Base-by-base conservation (phyloP, 2,113 vertebrate species). In the Cyprinus carpio region DNA sequence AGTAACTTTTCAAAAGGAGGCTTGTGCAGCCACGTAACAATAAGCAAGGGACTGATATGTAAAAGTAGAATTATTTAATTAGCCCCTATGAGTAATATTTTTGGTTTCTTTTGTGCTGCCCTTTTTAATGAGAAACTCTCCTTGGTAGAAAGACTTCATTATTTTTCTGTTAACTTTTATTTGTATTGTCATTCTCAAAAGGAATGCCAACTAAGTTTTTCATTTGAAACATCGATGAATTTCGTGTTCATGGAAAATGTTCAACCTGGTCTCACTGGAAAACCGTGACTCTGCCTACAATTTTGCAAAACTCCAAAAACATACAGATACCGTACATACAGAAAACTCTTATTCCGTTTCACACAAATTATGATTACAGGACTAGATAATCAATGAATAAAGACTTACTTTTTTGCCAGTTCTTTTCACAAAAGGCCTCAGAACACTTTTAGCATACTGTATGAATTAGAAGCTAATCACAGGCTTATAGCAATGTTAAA, bases 1-100 rank as follows among this genome's bases (percentile, higher is more conserved):
- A 85, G 78, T 74, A 87, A 87, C 92, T 91, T 92, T 92, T 93
- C 93, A 91, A 94, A 93, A 93, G 91, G 89, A 90, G 91, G 91
- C 90, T 25, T 87, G 87, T 91, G 91, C 90, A 91, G 90, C 90
- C 82, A 81, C 76, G 77, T 90, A 81, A 90, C 89, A 87, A 92
- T 92, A 92, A 92, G 91, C 92, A 92, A 88, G 92, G 93, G 93
- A 93, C 81, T 71, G 81, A 72, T 64, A 51, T 60, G 79, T 65
- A 56, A 79, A 82, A 29, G 67, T 75, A 60, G 82, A 86, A 87
- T 89, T 56, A 84, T 84, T 89, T 89, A 87, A 87, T 91, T 90
- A 91, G 90, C 89, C 89, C 88, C 89, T 90, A 88, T 85, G 85
- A 90, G 88, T 92, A 92, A 91, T 89, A 87, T 88, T 91, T 91